Evolutionary conservation across 1,140 invertebrate genomes (phyloP), one percentile per base, ranked within the genome.

Genomic region (Pseudoatta argentina): DNA sequence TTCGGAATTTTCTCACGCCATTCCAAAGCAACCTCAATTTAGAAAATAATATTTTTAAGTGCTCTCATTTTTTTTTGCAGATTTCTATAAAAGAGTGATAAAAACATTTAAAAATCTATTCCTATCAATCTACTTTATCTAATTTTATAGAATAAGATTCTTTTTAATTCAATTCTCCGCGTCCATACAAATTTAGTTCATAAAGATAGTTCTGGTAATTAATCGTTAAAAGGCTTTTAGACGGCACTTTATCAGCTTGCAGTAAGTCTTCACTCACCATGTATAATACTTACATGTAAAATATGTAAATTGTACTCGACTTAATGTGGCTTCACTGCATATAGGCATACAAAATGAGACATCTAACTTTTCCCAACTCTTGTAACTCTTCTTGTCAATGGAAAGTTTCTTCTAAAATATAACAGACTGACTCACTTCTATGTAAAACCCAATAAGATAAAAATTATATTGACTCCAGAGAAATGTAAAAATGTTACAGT

Each of bases 331-430:
- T 86, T 86, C 55, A 64, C 24, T 86, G 67, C 57, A 73, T 66
- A 73, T 66, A 83, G 77, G 34, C 78, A 73, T 83, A 53, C 66
- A 83, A 83, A 81, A 27, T 66, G 66, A 44, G 39, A 81, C 64
- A 82, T 71, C 55, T 21, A 85, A 51, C 61, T 64, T 76, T 21
- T 53, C 69, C 34, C 16, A 30, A 82, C 55, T 86, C 63, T 14
- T 51, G n/a, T 86, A 87, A 72, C 61, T 51, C 63, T 61, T 53
- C 12, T 53, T 7, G 64, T 85, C 63, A 51, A 86, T 77, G 48
- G 64, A 86, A 86, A 86, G 71, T 72, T 73, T 61, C 59, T 87
- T 86, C 86, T 85, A 78, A 87, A 87, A 87, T 85, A 86, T 78
- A 51, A 87, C 73, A 87, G 86, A 87, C 86, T 87, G 82, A 87